Base-by-base conservation (phyloP, 35 echinoderm and acorn worm genomes). In the Patiria miniata region DNA sequence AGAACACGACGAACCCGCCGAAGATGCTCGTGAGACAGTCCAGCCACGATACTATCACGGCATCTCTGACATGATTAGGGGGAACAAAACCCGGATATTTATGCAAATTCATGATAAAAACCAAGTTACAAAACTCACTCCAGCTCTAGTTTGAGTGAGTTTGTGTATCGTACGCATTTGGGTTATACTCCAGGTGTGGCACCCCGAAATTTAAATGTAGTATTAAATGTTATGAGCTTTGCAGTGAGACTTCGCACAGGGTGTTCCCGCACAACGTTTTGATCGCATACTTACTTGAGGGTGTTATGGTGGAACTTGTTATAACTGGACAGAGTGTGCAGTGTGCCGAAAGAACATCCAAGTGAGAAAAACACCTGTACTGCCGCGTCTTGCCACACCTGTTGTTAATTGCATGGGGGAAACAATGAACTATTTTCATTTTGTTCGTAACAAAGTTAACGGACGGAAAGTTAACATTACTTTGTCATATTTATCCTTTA, bases 381-480 rank as follows among this genome's bases (percentile, higher is more conserved):
- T 17, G 93, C 93, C 47, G 93, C 93, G 39, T 89, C 88, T 40
- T 83, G 84, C 93, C 93, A 95, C 12, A 95, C 65, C 93, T 95
- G 32, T 2, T 39, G 83, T n/a, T 1, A 87, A 28, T 47, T 4
- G 42, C 42, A 47, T 12, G 12, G 12, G 4, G 42, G 4, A 6
- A 47, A 47, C 42, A 47, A 6, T n/a, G n/a, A n/a, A n/a, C n/a
- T n/a, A n/a, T n/a, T n/a, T n/a, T n/a, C n/a, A n/a, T n/a, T n/a
- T n/a, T n/a, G n/a, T n/a, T n/a, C n/a, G n/a, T n/a, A n/a, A n/a
- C n/a, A n/a, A n/a, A n/a, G n/a, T n/a, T n/a, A n/a, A n/a, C n/a
- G n/a, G n/a, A n/a, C n/a, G n/a, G n/a, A n/a, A n/a, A n/a, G n/a
- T n/a, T n/a, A n/a, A n/a, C n/a, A n/a, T n/a, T n/a, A n/a, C n/a